These are phyloP conservation scores for Chaetodon auriga DNA, from an alignment of 2,113 vertebrate species.

Conservation along the genomic window DNA sequence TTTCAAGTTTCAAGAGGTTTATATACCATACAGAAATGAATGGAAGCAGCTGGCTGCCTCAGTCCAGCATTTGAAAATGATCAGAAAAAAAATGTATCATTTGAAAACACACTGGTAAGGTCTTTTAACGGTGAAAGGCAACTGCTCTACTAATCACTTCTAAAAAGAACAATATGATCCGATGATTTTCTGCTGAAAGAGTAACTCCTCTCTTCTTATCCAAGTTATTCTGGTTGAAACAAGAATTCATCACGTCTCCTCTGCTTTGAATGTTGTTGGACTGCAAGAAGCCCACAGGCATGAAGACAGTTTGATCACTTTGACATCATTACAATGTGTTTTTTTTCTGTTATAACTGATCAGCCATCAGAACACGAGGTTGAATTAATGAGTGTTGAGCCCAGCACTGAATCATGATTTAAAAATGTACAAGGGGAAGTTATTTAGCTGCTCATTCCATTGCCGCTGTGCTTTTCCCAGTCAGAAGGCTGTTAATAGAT, in stretches of 20 bases:
- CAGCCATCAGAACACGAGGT: constrained; percentile 24
- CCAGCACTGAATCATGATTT: constrained; percentile 40
- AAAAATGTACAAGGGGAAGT: constrained; percentile 46
- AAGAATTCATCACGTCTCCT: neutral
- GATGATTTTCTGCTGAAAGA: neutral
- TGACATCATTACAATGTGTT: neutral
- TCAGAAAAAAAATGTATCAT: neutral
- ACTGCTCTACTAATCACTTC: neutral
- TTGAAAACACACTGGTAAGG: neutral
- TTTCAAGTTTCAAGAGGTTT: neutral
- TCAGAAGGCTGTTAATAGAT: neutral
- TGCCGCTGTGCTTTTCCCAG: neutral
- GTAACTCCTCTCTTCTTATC: neutral
- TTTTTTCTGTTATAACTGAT: constrained; percentile 27
- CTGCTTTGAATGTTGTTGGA: neutral
- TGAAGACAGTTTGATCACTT: neutral
- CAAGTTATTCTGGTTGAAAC: constrained; percentile 20
- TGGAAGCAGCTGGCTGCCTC: neutral
- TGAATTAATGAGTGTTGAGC: constrained; percentile 41
- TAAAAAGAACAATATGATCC: neutral
- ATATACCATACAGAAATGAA: neutral
- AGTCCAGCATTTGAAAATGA: neutral
- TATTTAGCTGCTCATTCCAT: neutral
- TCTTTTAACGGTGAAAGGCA: neutral
- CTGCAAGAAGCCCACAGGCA: neutral